phyloP scores from a whole-genome alignment of 1,140 invertebrate genomes.

The Brevipalpus yothersi region DNA sequence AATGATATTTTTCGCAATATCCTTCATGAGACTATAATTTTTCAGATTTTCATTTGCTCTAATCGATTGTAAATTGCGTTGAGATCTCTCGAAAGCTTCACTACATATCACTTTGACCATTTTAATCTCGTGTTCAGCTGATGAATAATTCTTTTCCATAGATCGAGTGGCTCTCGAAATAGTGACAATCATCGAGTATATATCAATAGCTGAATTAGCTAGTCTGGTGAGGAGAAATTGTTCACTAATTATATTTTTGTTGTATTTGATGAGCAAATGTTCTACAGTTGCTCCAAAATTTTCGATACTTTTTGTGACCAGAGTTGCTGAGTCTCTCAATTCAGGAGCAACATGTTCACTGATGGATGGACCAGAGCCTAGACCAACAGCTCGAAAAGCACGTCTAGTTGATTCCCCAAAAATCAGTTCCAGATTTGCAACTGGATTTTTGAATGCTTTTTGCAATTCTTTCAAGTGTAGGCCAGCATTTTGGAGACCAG shows the following conservation, averaged over 20 bases:
- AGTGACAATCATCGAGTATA: conserved; percentile 51
- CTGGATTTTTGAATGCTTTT: conserved; percentile 24
- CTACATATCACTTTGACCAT: conserved; percentile 50
- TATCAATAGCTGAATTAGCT: conserved; percentile 43
- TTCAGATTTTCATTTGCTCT: too few relatives aligned
- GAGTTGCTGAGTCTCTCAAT: conserved; percentile 33
- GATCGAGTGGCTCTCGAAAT: conserved; percentile 57
- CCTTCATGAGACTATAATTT: too few relatives aligned
- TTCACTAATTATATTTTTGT: conserved; percentile 50
- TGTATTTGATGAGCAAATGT: conserved; percentile 59
- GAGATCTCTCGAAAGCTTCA: conserved; percentile 10
- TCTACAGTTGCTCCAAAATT: conserved; percentile 64
- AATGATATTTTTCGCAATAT: too few relatives aligned
- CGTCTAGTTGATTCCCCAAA: conserved; percentile 59
- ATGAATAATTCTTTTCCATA: conserved; percentile 18
- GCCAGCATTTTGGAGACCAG: conserved; percentile 36
- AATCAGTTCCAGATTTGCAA: conserved; percentile 23
- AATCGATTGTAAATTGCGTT: not conserved
- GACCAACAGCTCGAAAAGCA: conserved; percentile 45
- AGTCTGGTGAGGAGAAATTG: conserved; percentile 54
- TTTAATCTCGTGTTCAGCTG: conserved; percentile 31
- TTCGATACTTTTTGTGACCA: conserved; percentile 35
- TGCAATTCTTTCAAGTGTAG: conserved; percentile 24
- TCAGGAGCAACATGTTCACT: conserved; percentile 30
- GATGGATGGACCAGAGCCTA: conserved; percentile 31